phyloP scores from a whole-genome alignment of 1,140 invertebrate species.

The Drosophila varians region DNA sequence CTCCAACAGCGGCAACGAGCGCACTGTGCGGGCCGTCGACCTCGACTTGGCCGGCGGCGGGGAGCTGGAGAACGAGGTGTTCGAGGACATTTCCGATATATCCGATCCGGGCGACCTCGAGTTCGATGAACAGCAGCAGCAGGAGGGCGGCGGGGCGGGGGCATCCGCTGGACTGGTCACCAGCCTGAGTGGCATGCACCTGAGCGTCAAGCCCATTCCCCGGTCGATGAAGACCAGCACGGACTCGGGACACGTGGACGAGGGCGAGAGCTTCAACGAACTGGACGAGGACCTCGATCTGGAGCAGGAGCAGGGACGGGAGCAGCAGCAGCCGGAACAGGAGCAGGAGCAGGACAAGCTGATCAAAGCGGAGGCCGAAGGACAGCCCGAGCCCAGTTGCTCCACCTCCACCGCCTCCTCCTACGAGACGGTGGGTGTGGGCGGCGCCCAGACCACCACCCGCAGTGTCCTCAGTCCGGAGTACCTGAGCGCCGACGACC shows the following conservation, averaged over 20 bases:
- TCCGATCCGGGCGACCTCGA: constrained; percentile 81
- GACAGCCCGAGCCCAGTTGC: constrained; percentile 54
- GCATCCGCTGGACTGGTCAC: constrained; percentile 53
- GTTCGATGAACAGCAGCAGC: constrained; percentile 80
- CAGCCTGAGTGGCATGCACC: constrained; percentile 22
- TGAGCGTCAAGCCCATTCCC: constrained; percentile 74
- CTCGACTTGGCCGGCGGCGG: constrained; percentile 57
- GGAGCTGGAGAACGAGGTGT: constrained; percentile 81
- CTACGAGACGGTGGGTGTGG: constrained; percentile 77
- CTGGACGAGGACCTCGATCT: constrained; percentile 43
- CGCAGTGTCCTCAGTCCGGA: constrained; percentile 72
- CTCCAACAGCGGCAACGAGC: constrained; percentile 83
- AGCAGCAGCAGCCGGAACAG: not conserved
- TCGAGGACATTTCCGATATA: constrained; percentile 82
- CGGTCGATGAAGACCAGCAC: constrained; percentile 82
- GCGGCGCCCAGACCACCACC: constrained; percentile 18
- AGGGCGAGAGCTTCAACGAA: constrained; percentile 82
- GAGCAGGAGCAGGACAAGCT: not conserved
- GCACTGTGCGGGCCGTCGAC: constrained; percentile 62
- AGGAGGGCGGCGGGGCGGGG: constrained; percentile 36
- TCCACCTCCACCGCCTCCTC: constrained; percentile 78
- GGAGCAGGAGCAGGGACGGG: constrained; percentile 6
- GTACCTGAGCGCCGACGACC: constrained; percentile 75
- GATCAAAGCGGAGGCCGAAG: not conserved
- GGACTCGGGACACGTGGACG: constrained; percentile 84